Conservation (phyloP, 2,888 invertebrate species). For the Cerastoderma edule region DNA sequence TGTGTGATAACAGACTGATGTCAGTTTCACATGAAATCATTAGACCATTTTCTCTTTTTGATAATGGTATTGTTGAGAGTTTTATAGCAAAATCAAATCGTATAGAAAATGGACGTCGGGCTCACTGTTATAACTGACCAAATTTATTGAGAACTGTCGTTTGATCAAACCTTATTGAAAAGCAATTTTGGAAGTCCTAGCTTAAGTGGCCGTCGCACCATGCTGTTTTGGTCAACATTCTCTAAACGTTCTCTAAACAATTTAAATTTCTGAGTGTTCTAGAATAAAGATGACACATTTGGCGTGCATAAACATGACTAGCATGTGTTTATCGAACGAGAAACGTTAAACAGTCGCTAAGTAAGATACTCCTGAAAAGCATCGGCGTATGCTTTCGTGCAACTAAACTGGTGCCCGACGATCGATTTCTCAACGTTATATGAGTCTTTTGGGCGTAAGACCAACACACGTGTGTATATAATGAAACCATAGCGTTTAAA, state of each 20-base stretch:
- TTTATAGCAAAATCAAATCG: too few species aligned
- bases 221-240: slow-evolving; percentile 26
- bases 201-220: slow-evolving; percentile 13
- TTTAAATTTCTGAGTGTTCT: slow-evolving; percentile 17
- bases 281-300: slow-evolving; percentile 25
- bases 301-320: slow-evolving; percentile 32
- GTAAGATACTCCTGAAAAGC: slow-evolving; percentile 41
- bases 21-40: too few species aligned
- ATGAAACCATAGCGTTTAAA: too few species aligned
- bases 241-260: slow-evolving; percentile 6
- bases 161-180: too few species aligned
- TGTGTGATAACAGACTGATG: too few species aligned
- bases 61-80: too few species aligned
- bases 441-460: slow-evolving; percentile 22
- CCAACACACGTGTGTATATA: too few species aligned
- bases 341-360: slow-evolving; percentile 28
- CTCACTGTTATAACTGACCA: too few species aligned
- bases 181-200: too few species aligned
- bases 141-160: too few species aligned
- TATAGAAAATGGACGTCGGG: too few species aligned
- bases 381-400: slow-evolving; percentile 29
- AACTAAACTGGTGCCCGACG: slow-evolving; percentile 23
- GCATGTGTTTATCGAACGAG: slow-evolving; percentile 36
- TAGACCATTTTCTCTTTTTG: too few species aligned
- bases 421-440: slow-evolving; percentile 28